Evolutionary conservation across 1,140 invertebrate species (phyloP).

Genomic region (Choristoneura fumiferana): DNA sequence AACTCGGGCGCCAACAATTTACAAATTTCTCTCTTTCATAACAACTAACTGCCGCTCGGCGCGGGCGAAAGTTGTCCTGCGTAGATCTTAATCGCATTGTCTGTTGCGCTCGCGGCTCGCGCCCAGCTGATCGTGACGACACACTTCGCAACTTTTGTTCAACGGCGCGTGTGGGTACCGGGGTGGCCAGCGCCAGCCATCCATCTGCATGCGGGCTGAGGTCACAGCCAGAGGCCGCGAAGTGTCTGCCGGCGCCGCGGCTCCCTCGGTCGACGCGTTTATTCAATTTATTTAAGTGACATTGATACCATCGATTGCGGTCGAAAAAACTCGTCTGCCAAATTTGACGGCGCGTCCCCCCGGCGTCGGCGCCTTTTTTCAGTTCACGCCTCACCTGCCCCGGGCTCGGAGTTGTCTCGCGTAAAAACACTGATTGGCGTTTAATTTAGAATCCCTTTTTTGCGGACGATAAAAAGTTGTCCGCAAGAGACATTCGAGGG

Average conservation of each 20-base stretch:
- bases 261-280: slow-evolving; percentile 62
- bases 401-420: slow-evolving; percentile 44
- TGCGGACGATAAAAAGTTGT: slow-evolving; percentile 14
- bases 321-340: slow-evolving; percentile 69
- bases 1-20: slow-evolving; percentile 80
- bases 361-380: slow-evolving; percentile 62
- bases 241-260: slow-evolving; percentile 17
- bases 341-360: slow-evolving; percentile 60
- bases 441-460: slow-evolving; percentile 48
- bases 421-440: slow-evolving; percentile 61
- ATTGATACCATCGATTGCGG: slow-evolving; percentile 69
- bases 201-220: neutral
- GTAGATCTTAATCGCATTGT: slow-evolving; percentile 78
- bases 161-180: slow-evolving; percentile 10
- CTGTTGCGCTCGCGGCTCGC: slow-evolving; percentile 73
- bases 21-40: slow-evolving; percentile 80
- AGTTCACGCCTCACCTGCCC: slow-evolving; percentile 61
- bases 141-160: slow-evolving; percentile 63
- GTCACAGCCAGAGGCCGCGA: slow-evolving; percentile 9
- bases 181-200: neutral
- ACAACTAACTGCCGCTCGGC: slow-evolving; percentile 79
- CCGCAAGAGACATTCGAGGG: neutral
- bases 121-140: slow-evolving; percentile 73
- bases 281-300: slow-evolving; percentile 79
- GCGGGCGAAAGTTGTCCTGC: slow-evolving; percentile 77